Conservation (phyloP, 2,888 invertebrate genomes). For the Amiota communis region DNA sequence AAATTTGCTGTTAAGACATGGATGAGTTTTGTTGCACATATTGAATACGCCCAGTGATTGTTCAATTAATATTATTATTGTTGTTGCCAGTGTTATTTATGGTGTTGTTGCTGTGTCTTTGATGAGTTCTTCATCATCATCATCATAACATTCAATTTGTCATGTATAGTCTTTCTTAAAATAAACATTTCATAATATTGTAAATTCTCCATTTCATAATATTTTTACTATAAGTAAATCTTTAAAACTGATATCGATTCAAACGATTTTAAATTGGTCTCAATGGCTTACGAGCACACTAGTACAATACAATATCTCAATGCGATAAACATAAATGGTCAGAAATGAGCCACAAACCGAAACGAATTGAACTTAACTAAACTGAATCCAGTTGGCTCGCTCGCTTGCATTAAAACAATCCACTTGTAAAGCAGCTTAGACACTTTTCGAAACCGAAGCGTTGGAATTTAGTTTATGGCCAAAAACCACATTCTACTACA, state of each 20-base stretch:
- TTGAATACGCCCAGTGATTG: neutral
- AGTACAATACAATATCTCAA: neutral
- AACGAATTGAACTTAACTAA: neutral
- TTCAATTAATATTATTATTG: neutral
- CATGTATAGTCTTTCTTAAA: too few species aligned
- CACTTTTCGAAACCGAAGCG: neutral
- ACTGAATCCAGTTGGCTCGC: neutral
- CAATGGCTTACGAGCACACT: neutral
- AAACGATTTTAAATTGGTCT: slow-evolving; percentile 15
- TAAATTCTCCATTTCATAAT: too few species aligned
- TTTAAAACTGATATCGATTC: neutral
- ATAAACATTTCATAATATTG: too few species aligned
- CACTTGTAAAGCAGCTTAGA: neutral
- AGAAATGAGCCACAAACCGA: neutral
- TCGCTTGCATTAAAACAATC: neutral
- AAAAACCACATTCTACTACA: slow-evolving; percentile 19
- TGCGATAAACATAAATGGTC: neutral
- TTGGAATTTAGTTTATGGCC: slow-evolving; percentile 19
- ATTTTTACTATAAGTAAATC: too few species aligned
- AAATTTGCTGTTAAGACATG: neutral
- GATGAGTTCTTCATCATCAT: neutral
- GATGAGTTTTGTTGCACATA: neutral
- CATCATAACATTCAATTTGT: neutral
- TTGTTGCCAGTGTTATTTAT: neutral
- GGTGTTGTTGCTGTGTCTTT: neutral